Base-by-base conservation (phyloP, 1,140 invertebrate genomes). In the Pomacea maculata region DNA sequence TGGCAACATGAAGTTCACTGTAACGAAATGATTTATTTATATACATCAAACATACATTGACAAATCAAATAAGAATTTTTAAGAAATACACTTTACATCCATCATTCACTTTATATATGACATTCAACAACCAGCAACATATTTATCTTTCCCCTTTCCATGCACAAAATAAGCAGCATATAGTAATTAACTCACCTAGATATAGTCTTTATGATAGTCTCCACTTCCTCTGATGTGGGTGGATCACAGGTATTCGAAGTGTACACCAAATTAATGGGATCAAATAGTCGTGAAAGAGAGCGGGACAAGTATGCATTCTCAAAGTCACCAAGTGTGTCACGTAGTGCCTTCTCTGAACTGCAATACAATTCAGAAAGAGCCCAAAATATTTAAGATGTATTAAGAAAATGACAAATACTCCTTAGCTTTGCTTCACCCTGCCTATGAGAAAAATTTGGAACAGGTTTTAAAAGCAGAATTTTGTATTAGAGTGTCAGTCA, bases 291-390 rank as follows among this genome's bases (percentile, higher is more conserved):
- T 17, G 95, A 96, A 77, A 97, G 92, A 4, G 96, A 97, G 85
- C 95, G 94, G 0, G 95, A 96, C 70, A 98, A 91, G 89, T 97
- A 98, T 2, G 96, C 95, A 88, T 95, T 97, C 92, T 98, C 96
- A 93, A 97, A 96, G 81, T 94, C 93, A 25, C 93, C 92, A 21
- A 94, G 86, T 11, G 92, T 91, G 14, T 91, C 87, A 29, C 92
- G 85, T 34, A 94, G 85, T 11, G 88, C 85, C 75, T 88, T 84
- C 83, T 93, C 91, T n/a, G 92, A 86, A 73, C 92, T 93, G 84
- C 78, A 87, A 87, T 57, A 78, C 79, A 25, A 63, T 75, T 76
- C 73, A 71, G 7, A 75, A 19, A 64, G 61, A 10, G 11, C 68
- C 15, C 7, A 63, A 63, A 73, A 52, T 25, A 45, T 25, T 12